Conservation (phyloP, 2,797 vertebrate species). For the Okamejei kenojei region DNA sequence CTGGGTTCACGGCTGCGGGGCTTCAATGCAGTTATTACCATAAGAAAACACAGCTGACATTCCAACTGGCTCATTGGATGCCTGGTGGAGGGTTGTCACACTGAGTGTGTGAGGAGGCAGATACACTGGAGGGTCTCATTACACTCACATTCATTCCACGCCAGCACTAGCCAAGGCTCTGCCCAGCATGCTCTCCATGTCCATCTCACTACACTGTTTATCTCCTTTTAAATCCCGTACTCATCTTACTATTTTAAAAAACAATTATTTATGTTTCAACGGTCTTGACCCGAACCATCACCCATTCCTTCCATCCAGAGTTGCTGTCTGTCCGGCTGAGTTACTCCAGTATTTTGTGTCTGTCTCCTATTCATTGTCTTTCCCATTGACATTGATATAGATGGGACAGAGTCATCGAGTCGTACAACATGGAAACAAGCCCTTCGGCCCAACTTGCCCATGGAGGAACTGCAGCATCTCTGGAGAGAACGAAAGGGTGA, state of each 20-base stretch:
- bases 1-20: constrained; percentile 30
- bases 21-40: not conserved
- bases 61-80: constrained; percentile 38
- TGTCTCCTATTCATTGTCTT: too few relatives aligned
- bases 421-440: too few relatives aligned
- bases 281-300: too few relatives aligned
- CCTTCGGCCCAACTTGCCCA: too few relatives aligned
- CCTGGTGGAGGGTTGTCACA: not conserved
- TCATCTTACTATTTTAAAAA: not conserved
- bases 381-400: too few relatives aligned
- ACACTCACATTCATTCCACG: not conserved
- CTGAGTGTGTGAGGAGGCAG: not conserved
- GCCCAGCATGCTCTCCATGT: not conserved
- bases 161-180: not conserved
- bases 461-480: too few relatives aligned
- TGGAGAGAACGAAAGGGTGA: too few relatives aligned
- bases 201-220: not conserved
- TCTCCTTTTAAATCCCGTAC: not conserved
- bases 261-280: too few relatives aligned
- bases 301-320: too few relatives aligned
- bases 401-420: too few relatives aligned
- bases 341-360: too few relatives aligned
- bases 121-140: not conserved
- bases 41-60: not conserved
- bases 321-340: too few relatives aligned